A percentile compares a stretch with the other conserved stretches of the same genome.
Evolutionary conservation across 2,113 vertebrate genomes (phyloP).

Genomic region (Dromiciops gliroides): DNA sequence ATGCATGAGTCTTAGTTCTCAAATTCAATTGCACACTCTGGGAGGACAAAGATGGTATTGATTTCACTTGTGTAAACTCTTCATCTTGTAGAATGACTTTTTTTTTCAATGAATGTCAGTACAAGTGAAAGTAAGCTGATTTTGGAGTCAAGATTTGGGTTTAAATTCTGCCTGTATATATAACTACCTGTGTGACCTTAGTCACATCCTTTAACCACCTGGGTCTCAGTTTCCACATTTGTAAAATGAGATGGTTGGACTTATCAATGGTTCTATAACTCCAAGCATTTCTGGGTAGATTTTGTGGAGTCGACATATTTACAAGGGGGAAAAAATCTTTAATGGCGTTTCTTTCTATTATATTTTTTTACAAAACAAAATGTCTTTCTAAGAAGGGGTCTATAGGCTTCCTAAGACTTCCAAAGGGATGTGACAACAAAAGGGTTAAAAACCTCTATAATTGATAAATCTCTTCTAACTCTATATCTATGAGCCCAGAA

Average conservation of each 20-base stretch:
- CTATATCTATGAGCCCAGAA: not conserved
- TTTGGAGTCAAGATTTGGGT: not conserved
- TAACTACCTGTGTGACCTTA: not conserved
- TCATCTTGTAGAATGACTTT: not conserved
- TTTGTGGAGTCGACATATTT: not conserved
- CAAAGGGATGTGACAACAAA: not conserved
- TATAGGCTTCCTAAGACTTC: not conserved
- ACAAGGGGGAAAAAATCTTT: not conserved
- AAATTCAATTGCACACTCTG: not conserved
- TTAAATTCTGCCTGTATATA: not conserved
- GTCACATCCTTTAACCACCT: not conserved
- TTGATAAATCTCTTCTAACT: not conserved
- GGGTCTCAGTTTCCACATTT: not conserved
- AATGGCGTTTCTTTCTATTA: not conserved
- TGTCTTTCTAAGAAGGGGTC: not conserved
- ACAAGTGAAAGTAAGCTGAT: not conserved
- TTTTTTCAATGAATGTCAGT: not conserved
- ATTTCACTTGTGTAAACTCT: not conserved
- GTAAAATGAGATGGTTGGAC: not conserved
- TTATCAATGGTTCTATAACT: not conserved
- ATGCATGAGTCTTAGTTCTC: not conserved
- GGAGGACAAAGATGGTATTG: not conserved
- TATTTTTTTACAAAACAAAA: not conserved
- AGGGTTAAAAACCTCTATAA: not conserved
- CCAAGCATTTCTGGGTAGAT: not conserved